phyloP scores from a whole-genome alignment of 2,888 invertebrate genomes.

The Drepana falcataria region DNA sequence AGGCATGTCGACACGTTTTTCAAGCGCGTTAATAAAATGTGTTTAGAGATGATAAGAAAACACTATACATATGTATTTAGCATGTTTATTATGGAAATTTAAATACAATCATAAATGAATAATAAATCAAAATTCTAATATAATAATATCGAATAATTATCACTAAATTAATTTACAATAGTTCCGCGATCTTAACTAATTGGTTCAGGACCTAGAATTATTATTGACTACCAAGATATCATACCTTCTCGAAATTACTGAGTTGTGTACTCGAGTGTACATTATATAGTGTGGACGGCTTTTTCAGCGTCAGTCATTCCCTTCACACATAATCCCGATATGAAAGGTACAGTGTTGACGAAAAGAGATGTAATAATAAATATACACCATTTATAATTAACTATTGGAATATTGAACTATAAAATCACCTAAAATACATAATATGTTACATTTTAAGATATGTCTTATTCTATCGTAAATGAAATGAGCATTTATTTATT shows the following conservation, averaged over 20 bases:
- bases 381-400: constrained; percentile 25
- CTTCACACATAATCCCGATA: constrained; percentile 7
- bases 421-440: constrained; percentile 22
- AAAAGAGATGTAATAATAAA: constrained; percentile 29
- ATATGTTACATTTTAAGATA: constrained; percentile 34
- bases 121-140: constrained; percentile 40
- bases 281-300: constrained; percentile 35
- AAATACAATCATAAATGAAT: constrained; percentile 64
- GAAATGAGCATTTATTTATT: constrained; percentile 51
- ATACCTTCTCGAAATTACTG: constrained; percentile 22
- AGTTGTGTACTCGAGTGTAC: constrained; percentile 24
- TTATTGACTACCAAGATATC: constrained; percentile 46
- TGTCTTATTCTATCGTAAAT: constrained; percentile 31
- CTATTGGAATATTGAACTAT: constrained; percentile 25
- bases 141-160: constrained; percentile 37
- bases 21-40: too few species aligned
- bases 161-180: constrained; percentile 52
- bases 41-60: constrained; percentile 5
- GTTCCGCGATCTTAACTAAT: constrained; percentile 30
- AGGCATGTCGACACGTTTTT: too few species aligned
- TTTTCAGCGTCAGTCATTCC: constrained; percentile 33
- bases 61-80: constrained; percentile 26
- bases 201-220: constrained; percentile 37
- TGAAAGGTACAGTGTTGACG: constrained; percentile 26
- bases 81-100: constrained; percentile 64